Percentiles rank a stretch among this genome's conserved stretches.
Evolutionary conservation across 2,888 invertebrate genomes (phyloP).

Genomic region (Diadegma fenestrale): DNA sequence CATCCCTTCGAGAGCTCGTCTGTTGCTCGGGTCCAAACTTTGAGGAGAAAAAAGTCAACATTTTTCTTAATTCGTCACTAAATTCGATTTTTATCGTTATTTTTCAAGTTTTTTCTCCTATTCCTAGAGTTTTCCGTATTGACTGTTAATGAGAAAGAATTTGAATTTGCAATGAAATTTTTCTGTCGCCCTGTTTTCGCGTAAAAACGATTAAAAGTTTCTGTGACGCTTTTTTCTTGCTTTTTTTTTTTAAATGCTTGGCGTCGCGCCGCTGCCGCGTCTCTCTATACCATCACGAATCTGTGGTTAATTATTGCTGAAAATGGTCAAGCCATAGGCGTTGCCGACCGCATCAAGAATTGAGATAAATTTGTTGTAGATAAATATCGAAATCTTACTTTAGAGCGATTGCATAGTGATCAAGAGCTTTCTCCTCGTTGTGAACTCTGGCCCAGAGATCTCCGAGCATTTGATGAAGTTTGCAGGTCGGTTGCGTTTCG

Average conservation of each 20-base stretch:
- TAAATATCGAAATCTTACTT: slow-evolving; percentile 84
- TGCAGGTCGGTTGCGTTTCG: slow-evolving; percentile 87
- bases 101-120: background rate
- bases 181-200: too few species aligned
- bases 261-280: too few species aligned
- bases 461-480: slow-evolving; percentile 89
- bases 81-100: background rate
- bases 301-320: background rate
- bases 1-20: slow-evolving; percentile 88
- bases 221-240: too few species aligned
- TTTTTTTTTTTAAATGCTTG: too few species aligned
- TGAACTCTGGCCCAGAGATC: slow-evolving; percentile 88
- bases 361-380: background rate
- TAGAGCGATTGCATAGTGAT: slow-evolving; percentile 89
- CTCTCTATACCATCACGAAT: too few species aligned
- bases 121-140: too few species aligned
- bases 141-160: too few species aligned
- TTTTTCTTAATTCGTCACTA: slow-evolving; percentile 9
- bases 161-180: too few species aligned
- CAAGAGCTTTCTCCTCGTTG: slow-evolving; percentile 89
- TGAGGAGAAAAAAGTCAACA: slow-evolving; percentile 61
- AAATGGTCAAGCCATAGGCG: background rate
- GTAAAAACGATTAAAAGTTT: too few species aligned
- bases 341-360: too few species aligned
- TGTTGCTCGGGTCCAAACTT: slow-evolving; percentile 89